These are phyloP conservation scores for Panagrolaimus sp. DNA, from an alignment of 1,140 invertebrate species.

Conservation along the genomic window DNA sequence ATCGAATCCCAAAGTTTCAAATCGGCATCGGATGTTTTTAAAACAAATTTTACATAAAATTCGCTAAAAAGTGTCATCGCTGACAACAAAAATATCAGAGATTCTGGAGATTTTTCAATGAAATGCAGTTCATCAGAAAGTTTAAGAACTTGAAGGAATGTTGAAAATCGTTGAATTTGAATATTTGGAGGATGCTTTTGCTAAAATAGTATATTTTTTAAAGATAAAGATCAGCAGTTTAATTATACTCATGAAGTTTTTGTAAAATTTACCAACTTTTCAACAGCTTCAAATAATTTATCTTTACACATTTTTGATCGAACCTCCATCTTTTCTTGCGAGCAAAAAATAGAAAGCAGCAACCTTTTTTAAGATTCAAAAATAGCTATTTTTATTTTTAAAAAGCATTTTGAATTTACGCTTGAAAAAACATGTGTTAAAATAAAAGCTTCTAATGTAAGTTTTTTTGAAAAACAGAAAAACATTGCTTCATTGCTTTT, in stretches of 20 bases:
- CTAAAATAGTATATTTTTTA: neutral
- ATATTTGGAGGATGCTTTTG: neutral
- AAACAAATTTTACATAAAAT: neutral
- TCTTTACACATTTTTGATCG: neutral
- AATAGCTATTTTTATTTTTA: no score
- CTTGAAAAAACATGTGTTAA: no score
- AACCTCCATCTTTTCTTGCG: no score
- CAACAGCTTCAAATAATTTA: neutral
- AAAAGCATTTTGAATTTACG: no score
- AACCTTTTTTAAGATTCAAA: no score
- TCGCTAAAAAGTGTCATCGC: neutral
- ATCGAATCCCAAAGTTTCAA: neutral
- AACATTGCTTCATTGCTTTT: no score
- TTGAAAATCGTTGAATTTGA: neutral
- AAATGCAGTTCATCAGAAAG: neutral
- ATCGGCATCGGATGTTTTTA: neutral
- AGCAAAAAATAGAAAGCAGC: no score
- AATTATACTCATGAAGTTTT: neutral
- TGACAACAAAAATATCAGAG: neutral
- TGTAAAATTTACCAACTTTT: neutral
- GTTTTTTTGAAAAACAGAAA: no score
- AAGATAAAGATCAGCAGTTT: no score
- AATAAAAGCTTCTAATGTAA: no score
- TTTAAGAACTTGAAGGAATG: neutral
- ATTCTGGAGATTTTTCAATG: conserved; percentile 4